Evolutionary conservation across 2,113 vertebrate genomes (phyloP).

Genomic region (Entomyzon cyanotis): DNA sequence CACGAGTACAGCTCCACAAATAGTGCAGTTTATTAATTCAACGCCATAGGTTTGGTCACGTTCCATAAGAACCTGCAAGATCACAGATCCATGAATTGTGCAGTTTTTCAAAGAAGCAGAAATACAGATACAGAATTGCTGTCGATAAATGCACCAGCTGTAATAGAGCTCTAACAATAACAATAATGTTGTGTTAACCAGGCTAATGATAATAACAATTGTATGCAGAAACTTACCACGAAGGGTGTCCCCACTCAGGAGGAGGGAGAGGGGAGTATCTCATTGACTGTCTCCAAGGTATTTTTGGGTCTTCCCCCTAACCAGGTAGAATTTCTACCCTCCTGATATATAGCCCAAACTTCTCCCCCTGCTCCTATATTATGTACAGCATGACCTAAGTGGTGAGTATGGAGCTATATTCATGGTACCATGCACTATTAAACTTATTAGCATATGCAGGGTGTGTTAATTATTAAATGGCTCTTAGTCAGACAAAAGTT

Average conservation of each 20-base stretch:
- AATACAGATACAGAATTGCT: background rate
- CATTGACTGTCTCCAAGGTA: background rate
- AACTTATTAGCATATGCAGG: background rate
- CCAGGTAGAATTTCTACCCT: background rate
- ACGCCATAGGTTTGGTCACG: background rate
- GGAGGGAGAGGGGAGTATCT: background rate
- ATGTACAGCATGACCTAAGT: background rate
- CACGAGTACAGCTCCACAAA: background rate
- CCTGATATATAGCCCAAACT: background rate
- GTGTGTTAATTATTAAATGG: background rate
- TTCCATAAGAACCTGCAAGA: background rate
- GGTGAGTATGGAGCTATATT: background rate
- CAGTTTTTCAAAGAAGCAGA: background rate
- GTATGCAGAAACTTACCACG: background rate
- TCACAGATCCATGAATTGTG: background rate
- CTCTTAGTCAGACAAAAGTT: background rate
- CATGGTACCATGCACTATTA: fast-evolving
- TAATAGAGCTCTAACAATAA: background rate
- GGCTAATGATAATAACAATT: background rate
- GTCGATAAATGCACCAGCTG: background rate
- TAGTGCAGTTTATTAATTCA: background rate
- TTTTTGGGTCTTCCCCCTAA: background rate
- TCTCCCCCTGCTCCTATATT: background rate
- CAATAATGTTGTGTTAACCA: background rate
- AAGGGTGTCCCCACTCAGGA: background rate